These are phyloP conservation scores for Melanostoma mellinum DNA, from an alignment of 2,888 invertebrate species.

Conservation along the genomic window DNA sequence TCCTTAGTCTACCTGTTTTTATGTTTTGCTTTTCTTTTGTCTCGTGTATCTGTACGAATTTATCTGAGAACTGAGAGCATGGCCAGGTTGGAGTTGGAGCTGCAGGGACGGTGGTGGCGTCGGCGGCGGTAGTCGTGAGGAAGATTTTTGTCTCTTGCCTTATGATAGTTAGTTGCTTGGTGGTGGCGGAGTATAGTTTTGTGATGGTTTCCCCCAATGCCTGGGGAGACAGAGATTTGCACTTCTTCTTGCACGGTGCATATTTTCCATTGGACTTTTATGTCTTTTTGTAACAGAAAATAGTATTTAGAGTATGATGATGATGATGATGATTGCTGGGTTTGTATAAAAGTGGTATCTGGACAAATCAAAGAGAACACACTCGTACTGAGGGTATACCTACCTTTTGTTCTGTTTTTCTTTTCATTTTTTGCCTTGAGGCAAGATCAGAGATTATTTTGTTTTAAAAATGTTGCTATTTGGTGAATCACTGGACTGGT, in stretches of 20 bases:
- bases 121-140: constrained; percentile 46
- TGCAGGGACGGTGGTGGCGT: neutral
- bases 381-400: neutral
- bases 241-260: constrained; percentile 44
- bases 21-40: constrained; percentile 43
- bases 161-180: neutral
- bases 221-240: constrained; percentile 58
- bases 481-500: constrained; percentile 27
- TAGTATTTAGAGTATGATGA: constrained; percentile 56
- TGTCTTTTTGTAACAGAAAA: constrained; percentile 44
- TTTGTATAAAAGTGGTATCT: constrained; percentile 40
- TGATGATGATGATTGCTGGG: constrained; percentile 61
- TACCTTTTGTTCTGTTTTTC: neutral
- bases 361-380: constrained; percentile 32
- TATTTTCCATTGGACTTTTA: constrained; percentile 37
- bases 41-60: constrained; percentile 57
- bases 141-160: constrained; percentile 60
- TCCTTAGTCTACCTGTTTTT: constrained; percentile 25
- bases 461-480: constrained; percentile 7
- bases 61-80: constrained; percentile 37
- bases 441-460: constrained; percentile 35
- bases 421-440: neutral
- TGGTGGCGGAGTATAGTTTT: constrained; percentile 17
- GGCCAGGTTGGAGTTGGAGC: neutral
- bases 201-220: constrained; percentile 5